Evolutionary conservation across 2,113 vertebrate genomes (phyloP), one percentile per base, ranked within the genome.

Genomic region (Eulemur rufifrons): DNA sequence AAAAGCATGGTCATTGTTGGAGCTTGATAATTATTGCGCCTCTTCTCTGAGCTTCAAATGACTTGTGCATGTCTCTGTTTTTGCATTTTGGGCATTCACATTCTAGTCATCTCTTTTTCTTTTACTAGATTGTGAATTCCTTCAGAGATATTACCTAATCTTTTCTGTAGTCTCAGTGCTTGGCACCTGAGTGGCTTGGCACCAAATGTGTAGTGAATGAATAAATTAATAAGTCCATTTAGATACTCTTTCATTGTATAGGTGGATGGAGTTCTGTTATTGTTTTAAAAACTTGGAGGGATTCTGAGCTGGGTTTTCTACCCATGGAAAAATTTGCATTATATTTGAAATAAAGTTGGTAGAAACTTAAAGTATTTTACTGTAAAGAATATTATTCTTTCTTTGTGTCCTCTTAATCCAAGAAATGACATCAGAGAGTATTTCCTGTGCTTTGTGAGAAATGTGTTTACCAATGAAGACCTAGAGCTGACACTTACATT

Each of bases 371-470:
- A 89, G 18, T 74, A 47, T 88, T 89, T 91, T 77, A 39, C 61
- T 85, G 32, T 91, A 42, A 87, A 64, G 80, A 91, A 74, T 92
- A 27, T 61, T 81, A 17, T 59, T 82, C n/a, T 83, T 84, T 91
- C 68, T 71, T 80, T 91, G 50, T 95, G 56, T 73, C 9, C 29
- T 76, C 54, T 39, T 90, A 69, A 54, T 93, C 37, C 21, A 86
- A 94, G 69, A 77, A 91, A 52, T 84, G 90, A 95, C 76, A 54
- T 95, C 86, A 89, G 83, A 91, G 50, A 34, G 45, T 80, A 73
- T 96, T 97, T 97, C 39, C 59, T 73, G n/a, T 92, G 56, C 71
- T 98, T 96, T 95, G 7, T 39, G 89, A 93, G 42, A 87, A 92
- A 59, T 92, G 61, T 89, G 52, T 83, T 96, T 52, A 52, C 63